A percentile compares a stretch with the other conserved stretches of the same genome.
Conservation (phyloP, 2,888 invertebrate species). For the Cheilosia pagana region DNA sequence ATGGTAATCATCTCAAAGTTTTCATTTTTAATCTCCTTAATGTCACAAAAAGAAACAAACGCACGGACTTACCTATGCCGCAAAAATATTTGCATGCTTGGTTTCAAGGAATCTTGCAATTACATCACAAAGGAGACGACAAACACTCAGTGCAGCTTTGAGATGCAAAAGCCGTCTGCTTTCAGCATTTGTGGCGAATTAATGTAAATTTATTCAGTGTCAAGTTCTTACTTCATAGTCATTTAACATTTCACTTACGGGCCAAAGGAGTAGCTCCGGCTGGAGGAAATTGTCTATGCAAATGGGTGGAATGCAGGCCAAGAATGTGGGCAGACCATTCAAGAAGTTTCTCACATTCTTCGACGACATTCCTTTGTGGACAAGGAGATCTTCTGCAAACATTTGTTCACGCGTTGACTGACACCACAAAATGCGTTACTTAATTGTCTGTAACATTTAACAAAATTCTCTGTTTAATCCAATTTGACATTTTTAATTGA, state of each 20-base stretch:
- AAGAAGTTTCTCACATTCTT: background rate
- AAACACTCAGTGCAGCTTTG: conserved; percentile 6
- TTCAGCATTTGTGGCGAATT: background rate
- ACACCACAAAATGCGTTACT: background rate
- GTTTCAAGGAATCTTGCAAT: background rate
- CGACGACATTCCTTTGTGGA: too few species aligned
- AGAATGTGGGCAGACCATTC: too few species aligned
- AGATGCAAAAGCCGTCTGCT: conserved; percentile 15
- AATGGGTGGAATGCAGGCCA: background rate
- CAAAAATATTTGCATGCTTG: background rate
- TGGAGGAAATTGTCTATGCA: conserved; percentile 33
- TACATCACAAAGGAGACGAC: background rate
- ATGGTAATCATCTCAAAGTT: too few species aligned
- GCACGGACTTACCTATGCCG: too few species aligned
- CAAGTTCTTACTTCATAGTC: conserved; percentile 48
- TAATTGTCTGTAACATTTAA: background rate
- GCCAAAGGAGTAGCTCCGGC: conserved; percentile 8
- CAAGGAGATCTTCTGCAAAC: too few species aligned
- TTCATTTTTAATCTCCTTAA: too few species aligned
- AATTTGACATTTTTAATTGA: conserved; percentile 17
- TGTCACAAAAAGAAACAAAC: too few species aligned
- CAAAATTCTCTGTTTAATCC: background rate
- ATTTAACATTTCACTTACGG: conserved; percentile 44
- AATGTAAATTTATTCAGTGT: conserved; percentile 62
- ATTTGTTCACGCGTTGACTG: background rate